phyloP scores from a whole-genome alignment of 1,140 invertebrate species.

The Chironomus tepperi region DNA sequence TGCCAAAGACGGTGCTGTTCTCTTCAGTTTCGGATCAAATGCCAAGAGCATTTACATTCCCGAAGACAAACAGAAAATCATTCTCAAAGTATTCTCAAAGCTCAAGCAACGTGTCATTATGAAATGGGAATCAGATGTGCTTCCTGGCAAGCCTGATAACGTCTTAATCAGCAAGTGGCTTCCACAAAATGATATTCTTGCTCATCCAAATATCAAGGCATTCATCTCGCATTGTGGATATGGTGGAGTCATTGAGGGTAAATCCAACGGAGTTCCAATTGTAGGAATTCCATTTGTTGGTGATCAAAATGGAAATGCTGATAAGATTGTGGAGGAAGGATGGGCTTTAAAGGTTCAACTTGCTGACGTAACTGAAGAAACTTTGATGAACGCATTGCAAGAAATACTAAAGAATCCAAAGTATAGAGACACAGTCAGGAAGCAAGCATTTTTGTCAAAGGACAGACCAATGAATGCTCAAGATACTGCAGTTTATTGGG shows the following conservation, averaged over 20 bases:
- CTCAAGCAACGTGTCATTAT: slow-evolving; percentile 42
- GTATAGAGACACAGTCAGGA: slow-evolving; percentile 23
- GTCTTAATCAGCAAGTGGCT: slow-evolving; percentile 48
- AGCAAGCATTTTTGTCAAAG: slow-evolving; percentile 32
- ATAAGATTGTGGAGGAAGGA: slow-evolving; percentile 30
- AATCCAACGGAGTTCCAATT: slow-evolving; percentile 43
- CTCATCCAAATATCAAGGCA: slow-evolving; percentile 40
- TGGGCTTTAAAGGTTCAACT: neutral
- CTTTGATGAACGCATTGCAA: neutral
- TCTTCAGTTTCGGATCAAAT: slow-evolving; percentile 30
- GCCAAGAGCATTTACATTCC: slow-evolving; percentile 28
- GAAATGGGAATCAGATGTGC: slow-evolving; percentile 39
- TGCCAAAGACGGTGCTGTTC: slow-evolving; percentile 31
- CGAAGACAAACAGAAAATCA: slow-evolving; percentile 12
- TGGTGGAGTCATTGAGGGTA: slow-evolving; percentile 43
- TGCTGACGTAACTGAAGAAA: neutral
- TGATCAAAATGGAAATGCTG: slow-evolving; percentile 32
- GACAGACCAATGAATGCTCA: slow-evolving; percentile 39
- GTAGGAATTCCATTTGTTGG: slow-evolving; percentile 41
- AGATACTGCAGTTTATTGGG: slow-evolving; percentile 41
- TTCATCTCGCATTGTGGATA: slow-evolving; percentile 47
- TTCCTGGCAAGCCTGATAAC: slow-evolving; percentile 38
- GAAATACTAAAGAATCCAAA: slow-evolving; percentile 24
- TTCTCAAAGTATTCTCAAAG: slow-evolving; percentile 32
- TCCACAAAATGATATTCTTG: slow-evolving; percentile 47